Conservation (phyloP, 2,797 vertebrate species). For the Oreochromis mossambicus region DNA sequence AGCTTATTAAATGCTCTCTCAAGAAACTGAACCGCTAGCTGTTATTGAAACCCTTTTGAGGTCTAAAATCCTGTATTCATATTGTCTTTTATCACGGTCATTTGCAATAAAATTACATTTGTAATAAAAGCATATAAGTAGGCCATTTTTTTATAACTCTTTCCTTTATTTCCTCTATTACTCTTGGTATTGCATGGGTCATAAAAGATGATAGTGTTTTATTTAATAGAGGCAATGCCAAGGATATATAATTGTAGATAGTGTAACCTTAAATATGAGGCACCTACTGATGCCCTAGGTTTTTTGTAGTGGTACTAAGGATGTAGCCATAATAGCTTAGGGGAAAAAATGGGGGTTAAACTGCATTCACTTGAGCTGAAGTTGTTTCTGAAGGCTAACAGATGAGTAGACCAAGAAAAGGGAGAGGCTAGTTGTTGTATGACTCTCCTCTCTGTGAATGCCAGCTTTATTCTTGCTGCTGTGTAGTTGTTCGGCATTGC, state of each 20-base stretch:
- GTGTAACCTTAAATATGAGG: background rate
- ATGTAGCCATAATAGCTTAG: background rate
- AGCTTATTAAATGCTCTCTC: background rate
- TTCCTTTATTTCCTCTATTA: background rate
- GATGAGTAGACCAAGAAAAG: background rate
- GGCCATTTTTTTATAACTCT: background rate
- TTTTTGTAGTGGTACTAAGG: background rate
- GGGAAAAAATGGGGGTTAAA: background rate
- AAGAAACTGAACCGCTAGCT: background rate
- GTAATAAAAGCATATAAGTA: background rate
- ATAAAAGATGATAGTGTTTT: background rate
- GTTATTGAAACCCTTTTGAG: background rate
- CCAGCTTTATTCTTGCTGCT: slow-evolving; percentile 17
- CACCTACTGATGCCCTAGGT: background rate
- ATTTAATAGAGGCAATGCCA: background rate
- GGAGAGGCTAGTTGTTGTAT: slow-evolving; percentile 8
- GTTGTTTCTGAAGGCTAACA: background rate
- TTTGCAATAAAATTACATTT: background rate
- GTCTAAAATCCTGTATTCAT: background rate
- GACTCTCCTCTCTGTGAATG: slow-evolving; percentile 19
- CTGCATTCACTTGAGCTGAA: background rate
- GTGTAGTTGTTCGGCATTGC: background rate
- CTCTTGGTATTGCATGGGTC: background rate
- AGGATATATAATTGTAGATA: background rate
- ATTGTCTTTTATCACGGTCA: background rate